Conservation (phyloP, 2,113 vertebrate species). For the Syrmaticus mikado region DNA sequence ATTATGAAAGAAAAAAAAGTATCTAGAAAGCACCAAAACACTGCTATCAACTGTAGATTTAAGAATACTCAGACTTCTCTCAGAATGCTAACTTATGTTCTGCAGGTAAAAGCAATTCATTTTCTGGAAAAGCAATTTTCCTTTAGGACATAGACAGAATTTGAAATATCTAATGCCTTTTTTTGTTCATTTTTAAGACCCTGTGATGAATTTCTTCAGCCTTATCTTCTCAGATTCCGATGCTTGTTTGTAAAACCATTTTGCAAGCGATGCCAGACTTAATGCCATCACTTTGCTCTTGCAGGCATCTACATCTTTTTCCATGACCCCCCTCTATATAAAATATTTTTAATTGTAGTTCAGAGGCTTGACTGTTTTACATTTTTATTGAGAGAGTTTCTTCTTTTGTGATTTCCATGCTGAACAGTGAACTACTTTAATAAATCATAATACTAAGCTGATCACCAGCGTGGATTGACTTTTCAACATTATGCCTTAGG, state of each 20-base stretch:
- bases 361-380: not conserved
- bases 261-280: not conserved
- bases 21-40: not conserved
- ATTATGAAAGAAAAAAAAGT: not conserved
- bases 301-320: not conserved
- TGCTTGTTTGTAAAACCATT: not conserved
- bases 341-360: not conserved
- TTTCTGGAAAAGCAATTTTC: constrained; percentile 13
- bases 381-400: not conserved
- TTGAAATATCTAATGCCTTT: not conserved
- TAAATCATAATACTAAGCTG: not conserved
- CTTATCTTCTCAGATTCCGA: not conserved
- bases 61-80: not conserved
- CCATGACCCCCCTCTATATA: not conserved
- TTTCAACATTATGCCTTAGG: not conserved
- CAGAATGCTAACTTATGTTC: not conserved
- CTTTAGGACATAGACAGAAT: not conserved
- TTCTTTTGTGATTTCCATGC: not conserved
- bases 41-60: not conserved
- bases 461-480: not conserved
- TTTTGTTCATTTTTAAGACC: not conserved
- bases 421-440: not conserved
- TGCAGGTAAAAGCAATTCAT: not conserved
- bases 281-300: not conserved
- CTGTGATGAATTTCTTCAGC: not conserved